Percentiles rank a stretch among this genome's conserved stretches.
Conservation (phyloP, 2,113 vertebrate genomes). For the Rhodinocichla rosea region DNA sequence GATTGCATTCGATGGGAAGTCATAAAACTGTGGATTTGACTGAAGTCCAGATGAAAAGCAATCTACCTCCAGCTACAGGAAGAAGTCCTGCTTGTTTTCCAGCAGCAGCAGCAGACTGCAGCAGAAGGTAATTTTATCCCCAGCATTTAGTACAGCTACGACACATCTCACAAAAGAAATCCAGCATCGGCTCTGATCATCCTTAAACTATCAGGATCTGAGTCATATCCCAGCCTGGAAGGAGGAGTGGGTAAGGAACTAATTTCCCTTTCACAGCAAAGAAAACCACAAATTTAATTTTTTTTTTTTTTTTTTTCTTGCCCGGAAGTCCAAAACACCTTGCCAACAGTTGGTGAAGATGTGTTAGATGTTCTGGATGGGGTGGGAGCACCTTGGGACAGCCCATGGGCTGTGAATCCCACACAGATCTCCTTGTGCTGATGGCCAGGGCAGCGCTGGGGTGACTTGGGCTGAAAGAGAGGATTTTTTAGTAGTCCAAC, state of each 20-base stretch:
- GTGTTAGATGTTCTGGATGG: neutral
- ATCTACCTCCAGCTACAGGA: neutral
- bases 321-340: neutral
- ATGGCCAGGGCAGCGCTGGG: accelerated
- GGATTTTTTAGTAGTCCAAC: neutral
- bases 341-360: accelerated
- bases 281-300: neutral
- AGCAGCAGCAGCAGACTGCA: neutral
- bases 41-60: neutral
- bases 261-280: neutral
- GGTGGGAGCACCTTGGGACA: neutral
- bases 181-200: neutral
- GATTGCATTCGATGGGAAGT: neutral
- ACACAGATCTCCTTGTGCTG: neutral
- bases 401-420: neutral
- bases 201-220: neutral
- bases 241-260: neutral
- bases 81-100: neutral
- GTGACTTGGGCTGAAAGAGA: neutral
- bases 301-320: neutral
- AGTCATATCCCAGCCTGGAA: neutral
- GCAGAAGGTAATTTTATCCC: conserved; percentile 20
- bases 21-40: neutral
- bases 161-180: neutral
- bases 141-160: neutral